Percentiles rank a stretch among this genome's conserved stretches.
These are phyloP conservation scores for Amiota mariae DNA, from an alignment of 2,888 invertebrate species.

Conservation along the genomic window DNA sequence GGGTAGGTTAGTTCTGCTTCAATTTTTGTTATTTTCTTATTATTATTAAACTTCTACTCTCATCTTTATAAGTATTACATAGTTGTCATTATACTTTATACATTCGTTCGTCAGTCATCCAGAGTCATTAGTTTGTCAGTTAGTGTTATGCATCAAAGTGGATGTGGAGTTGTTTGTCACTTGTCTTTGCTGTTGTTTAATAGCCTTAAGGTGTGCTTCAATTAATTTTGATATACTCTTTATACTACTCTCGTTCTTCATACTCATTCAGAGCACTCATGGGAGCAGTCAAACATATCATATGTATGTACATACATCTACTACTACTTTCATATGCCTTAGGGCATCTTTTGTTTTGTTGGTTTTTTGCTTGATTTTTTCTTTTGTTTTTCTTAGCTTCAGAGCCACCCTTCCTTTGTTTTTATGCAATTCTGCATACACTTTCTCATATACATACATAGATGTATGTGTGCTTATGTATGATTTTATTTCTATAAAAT, in stretches of 20 bases:
- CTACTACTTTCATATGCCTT: not conserved
- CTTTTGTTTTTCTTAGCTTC: not conserved
- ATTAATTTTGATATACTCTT: slow-evolving; percentile 28
- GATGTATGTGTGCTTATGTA: not conserved
- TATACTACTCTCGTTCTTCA: slow-evolving; percentile 10
- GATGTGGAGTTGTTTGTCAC: slow-evolving; percentile 23
- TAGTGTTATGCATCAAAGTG: slow-evolving; percentile 17
- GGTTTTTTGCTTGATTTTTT: not conserved
- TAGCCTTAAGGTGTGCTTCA: slow-evolving; percentile 22
- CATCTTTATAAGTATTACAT: slow-evolving; percentile 28
- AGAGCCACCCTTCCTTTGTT: not conserved
- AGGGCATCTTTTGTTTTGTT: not conserved
- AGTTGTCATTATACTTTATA: slow-evolving; percentile 33
- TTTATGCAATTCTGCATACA: not conserved
- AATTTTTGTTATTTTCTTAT: slow-evolving; percentile 13
- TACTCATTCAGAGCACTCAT: slow-evolving; percentile 12
- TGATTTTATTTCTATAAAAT: slow-evolving; percentile 22
- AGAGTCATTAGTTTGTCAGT: not conserved
- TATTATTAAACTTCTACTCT: not conserved
- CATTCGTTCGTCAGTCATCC: not conserved
- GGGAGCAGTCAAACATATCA: not conserved
- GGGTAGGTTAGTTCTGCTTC: slow-evolving; percentile 30
- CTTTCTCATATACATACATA: no score
- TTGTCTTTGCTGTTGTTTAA: slow-evolving; percentile 15
- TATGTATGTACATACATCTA: not conserved